Evolutionary conservation across 2,113 vertebrate species (phyloP).

Genomic region (Chascanopsetta lugubris): DNA sequence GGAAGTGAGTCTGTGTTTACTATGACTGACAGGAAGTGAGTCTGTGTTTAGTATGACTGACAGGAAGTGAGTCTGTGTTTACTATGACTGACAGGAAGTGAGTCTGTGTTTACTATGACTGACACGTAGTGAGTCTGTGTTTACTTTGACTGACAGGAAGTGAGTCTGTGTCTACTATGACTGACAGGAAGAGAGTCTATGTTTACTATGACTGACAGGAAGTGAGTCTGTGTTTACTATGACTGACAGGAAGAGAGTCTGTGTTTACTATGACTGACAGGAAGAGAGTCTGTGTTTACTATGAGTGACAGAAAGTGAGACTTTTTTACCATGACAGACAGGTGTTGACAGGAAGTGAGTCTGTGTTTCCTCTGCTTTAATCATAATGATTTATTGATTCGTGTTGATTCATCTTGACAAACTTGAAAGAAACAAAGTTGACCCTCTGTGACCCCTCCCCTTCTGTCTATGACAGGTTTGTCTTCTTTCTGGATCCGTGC

Average conservation of each 20-base stretch:
- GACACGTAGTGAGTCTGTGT: too few relatives aligned
- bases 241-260: neutral
- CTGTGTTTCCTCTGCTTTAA: too few relatives aligned
- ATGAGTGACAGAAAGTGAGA: neutral
- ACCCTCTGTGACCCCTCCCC: neutral
- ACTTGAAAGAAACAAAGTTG: too few relatives aligned
- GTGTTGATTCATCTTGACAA: too few relatives aligned
- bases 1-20: slow-evolving; percentile 85
- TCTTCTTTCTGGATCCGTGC: slow-evolving; percentile 98
- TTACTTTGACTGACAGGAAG: neutral
- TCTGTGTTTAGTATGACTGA: slow-evolving; percentile 45
- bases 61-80: slow-evolving; percentile 87
- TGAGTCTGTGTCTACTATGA: too few relatives aligned
- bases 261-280: too few relatives aligned
- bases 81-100: slow-evolving; percentile 87
- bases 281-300: neutral
- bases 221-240: neutral
- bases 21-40: slow-evolving; percentile 92
- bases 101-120: slow-evolving; percentile 72
- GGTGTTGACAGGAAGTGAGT: too few relatives aligned
- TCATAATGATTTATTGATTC: too few relatives aligned
- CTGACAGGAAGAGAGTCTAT: too few relatives aligned
- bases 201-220: neutral
- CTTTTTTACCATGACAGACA: too few relatives aligned
- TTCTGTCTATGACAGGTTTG: slow-evolving; percentile 82